A percentile compares a stretch with the other conserved stretches of the same genome.
Conservation (phyloP, 2,888 invertebrate genomes). For the Leucoptera coffeella region DNA sequence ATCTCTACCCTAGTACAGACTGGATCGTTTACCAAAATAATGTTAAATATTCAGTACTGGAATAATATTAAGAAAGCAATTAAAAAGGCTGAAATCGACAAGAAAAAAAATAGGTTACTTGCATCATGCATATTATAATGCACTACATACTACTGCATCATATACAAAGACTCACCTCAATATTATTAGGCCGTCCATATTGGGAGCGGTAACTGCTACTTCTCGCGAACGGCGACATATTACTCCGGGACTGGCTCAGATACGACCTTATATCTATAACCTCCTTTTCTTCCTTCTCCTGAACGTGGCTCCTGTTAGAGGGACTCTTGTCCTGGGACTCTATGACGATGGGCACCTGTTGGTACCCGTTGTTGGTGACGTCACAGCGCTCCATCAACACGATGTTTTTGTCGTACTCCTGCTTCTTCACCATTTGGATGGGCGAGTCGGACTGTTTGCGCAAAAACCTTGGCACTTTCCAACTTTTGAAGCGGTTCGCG, state of each 20-base stretch:
- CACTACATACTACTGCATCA: constrained; percentile 4
- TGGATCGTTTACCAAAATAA: too few relatives aligned
- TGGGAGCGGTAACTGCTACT: constrained; percentile 67
- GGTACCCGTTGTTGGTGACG: constrained; percentile 43
- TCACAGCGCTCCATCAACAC: constrained; percentile 28
- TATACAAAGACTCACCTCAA: constrained; percentile 40
- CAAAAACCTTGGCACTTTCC: constrained; percentile 65
- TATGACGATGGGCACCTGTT: constrained; percentile 61
- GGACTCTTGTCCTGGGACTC: constrained; percentile 47
- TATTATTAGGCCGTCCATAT: constrained; percentile 55
- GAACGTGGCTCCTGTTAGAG: constrained; percentile 38
- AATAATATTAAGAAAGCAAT: too few relatives aligned
- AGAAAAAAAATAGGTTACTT: too few relatives aligned
- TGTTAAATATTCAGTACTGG: too few relatives aligned
- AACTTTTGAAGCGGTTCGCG: constrained; percentile 54
- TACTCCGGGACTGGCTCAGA: constrained; percentile 67
- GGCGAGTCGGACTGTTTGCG: constrained; percentile 55
- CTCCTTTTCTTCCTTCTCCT: constrained; percentile 51
- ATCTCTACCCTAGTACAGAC: too few relatives aligned
- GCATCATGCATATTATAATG: too few relatives aligned
- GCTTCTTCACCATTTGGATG: constrained; percentile 36
- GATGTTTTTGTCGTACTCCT: constrained; percentile 27
- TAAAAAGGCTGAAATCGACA: too few relatives aligned
- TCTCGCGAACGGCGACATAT: constrained; percentile 64
- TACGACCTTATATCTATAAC: constrained; percentile 67